Base-by-base conservation (phyloP, 2,888 invertebrate genomes). In the Apotomis betuletana region DNA sequence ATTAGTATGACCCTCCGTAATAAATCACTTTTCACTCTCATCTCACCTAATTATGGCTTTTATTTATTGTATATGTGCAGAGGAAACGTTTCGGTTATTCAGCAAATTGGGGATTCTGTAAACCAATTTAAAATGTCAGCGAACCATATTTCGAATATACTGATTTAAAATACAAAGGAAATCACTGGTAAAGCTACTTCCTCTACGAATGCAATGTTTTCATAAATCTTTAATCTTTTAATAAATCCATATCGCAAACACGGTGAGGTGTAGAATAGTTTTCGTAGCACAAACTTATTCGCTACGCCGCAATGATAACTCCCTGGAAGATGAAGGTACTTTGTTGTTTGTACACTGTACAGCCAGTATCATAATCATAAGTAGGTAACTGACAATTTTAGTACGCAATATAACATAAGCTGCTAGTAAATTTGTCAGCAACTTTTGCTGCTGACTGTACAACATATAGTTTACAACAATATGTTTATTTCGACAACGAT, bases 1-100 rank as follows among this genome's bases (percentile, higher is more conserved):
- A 54, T 52, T 44, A 58, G 57, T 15, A 15, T 5, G 44, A 49
- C 8, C 5, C 27, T 13, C 60, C 36, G n/a, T 61, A n/a, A 61
- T 70, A 49, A 38, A 54, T 57, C n/a, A 38, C 54, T 67, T 62
- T 55, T 51, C 44, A 69, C 58, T 15, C 51, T 52, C 59, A 12
- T 57, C 69, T 13, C 12, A 10, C 41, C 52, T 41, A 60, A 60
- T 67, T 59, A 59, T 67, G 15, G 4, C 5, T 36, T 12, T 5
- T 36, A 58, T n/a, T 58, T 58, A 38, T 38, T 58, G n/a, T 12
- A 2, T 58, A n/a, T 38, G 10, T 36, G 36, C 9, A 4, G 49
- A 49, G 12, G 49, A 49, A 10, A 9, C 3, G 49, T 49, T 3
- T 49, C 12, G 10, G 0, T 49, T 49, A 49, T 49, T 49, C 49